A percentile compares a stretch with the other conserved stretches of the same genome.
phyloP scores from a whole-genome alignment of 2,888 invertebrate species.

The Hydroisotoma schaefferi region DNA sequence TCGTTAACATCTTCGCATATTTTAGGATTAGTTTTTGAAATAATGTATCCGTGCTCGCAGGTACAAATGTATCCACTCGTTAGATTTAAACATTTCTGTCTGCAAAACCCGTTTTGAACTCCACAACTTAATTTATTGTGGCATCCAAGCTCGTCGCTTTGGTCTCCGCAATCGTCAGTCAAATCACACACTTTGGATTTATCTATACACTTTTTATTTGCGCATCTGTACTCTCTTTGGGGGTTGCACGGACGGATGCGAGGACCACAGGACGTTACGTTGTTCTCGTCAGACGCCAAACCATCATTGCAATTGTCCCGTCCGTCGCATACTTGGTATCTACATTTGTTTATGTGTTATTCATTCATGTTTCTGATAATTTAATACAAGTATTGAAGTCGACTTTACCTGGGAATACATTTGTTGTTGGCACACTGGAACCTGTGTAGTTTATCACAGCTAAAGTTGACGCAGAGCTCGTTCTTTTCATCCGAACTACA shows the following conservation, averaged over 20 bases:
- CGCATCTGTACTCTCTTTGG: conserved; percentile 78
- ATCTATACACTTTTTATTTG: conserved; percentile 79
- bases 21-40: conserved; percentile 73
- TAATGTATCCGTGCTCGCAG: conserved; percentile 77
- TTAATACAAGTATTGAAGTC: background rate
- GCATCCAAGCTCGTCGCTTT: conserved; percentile 86
- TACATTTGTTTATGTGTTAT: no score
- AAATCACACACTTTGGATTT: conserved; percentile 77
- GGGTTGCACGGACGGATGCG: conserved; percentile 72
- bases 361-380: no score
- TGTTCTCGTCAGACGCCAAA: conserved; percentile 92
- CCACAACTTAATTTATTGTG: conserved; percentile 55
- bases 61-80: conserved; percentile 85
- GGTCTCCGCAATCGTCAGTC: conserved; percentile 81
- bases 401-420: conserved; percentile 66
- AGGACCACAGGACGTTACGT: conserved; percentile 81
- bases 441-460: conserved; percentile 74
- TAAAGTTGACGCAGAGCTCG: conserved; percentile 60
- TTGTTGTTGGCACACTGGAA: conserved; percentile 89
- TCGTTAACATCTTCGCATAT: conserved; percentile 72
- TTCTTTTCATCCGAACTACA: conserved; percentile 60
- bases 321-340: conserved; percentile 84
- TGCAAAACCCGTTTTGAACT: conserved; percentile 70
- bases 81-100: conserved; percentile 84
- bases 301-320: conserved; percentile 76